These are phyloP conservation scores for Galaxea fascicularis DNA, from an alignment of 92 coral and sea anemone genomes.

Conservation along the genomic window DNA sequence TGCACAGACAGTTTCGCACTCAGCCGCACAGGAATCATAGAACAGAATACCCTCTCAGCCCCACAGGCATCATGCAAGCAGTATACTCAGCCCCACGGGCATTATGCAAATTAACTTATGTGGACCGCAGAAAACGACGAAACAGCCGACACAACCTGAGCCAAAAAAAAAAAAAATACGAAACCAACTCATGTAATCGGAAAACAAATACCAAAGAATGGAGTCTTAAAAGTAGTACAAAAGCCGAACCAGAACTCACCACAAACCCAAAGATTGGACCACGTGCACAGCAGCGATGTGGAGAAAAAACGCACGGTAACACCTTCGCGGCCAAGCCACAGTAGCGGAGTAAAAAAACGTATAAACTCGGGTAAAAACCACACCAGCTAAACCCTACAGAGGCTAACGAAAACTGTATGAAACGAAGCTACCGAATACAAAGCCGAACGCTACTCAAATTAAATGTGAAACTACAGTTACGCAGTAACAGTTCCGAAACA, in stretches of 20 bases:
- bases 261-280: conserved; percentile 8
- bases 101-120: background rate
- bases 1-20: no score
- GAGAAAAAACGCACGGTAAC: conserved; percentile 2
- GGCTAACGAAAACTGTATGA: no score
- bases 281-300: background rate
- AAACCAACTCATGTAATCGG: background rate
- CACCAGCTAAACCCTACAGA: no score
- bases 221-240: conserved; percentile 6
- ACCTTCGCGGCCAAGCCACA: conserved; percentile 7
- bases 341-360: conserved; percentile 16
- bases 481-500: no score
- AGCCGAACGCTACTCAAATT: no score
- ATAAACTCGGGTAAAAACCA: conserved; percentile 4
- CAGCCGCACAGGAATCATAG: background rate
- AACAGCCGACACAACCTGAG: background rate
- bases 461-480: no score
- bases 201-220: background rate
- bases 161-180: background rate
- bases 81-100: background rate
- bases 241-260: background rate
- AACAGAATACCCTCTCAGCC: background rate
- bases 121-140: conserved; percentile 1
- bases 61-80: background rate
- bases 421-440: background rate